These are phyloP conservation scores for Chiloscyllium punctatum DNA, from an alignment of 2,797 vertebrate species.

Conservation along the genomic window DNA sequence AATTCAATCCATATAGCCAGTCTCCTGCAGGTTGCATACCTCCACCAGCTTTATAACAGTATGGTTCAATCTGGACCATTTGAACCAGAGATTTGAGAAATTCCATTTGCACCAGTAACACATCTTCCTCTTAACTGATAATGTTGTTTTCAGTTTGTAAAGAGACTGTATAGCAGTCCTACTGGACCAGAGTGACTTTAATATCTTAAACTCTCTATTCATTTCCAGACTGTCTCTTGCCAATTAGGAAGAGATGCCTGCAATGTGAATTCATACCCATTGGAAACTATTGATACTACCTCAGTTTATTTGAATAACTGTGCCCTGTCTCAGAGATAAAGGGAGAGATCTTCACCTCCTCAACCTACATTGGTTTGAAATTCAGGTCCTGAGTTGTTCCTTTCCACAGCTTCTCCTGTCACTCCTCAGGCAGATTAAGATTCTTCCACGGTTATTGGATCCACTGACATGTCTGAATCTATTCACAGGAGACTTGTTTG, in stretches of 20 bases:
- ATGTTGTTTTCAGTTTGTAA: background rate
- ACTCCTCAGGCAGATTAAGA: conserved; percentile 24
- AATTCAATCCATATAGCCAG: no score
- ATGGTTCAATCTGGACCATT: background rate
- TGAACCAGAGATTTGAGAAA: background rate
- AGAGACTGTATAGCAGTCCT: background rate
- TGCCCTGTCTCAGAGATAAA: background rate
- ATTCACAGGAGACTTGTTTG: conserved; percentile 32
- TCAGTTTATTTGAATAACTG: background rate
- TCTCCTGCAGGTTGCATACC: background rate
- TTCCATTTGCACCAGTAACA: background rate
- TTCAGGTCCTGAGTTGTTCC: background rate
- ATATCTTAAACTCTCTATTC: background rate
- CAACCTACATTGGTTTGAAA: background rate
- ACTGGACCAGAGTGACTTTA: background rate
- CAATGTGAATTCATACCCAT: background rate
- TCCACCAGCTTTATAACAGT: background rate
- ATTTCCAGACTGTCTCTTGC: background rate
- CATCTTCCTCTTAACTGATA: no score
- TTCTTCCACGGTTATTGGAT: conserved; percentile 6
- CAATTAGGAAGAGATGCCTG: background rate
- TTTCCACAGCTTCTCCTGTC: conserved; percentile 32
- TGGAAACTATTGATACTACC: background rate
- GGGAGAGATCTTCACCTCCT: background rate
- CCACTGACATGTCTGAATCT: conserved; percentile 13